phyloP scores from a whole-genome alignment of 2,888 invertebrate genomes.

The Limnephilus lunatus region DNA sequence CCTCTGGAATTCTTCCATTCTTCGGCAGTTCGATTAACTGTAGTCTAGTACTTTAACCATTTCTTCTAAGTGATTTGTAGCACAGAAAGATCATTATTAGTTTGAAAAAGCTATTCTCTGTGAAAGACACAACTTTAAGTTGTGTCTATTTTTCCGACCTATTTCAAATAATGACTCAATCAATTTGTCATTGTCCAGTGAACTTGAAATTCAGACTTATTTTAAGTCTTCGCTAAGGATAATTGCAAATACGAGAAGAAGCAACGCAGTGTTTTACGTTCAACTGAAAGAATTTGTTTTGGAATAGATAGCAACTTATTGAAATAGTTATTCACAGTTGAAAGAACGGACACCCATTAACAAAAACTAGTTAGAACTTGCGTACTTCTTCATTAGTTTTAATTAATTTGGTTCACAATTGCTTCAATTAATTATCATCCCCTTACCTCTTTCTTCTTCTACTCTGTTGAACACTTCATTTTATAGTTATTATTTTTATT shows the following conservation, averaged over 20 bases:
- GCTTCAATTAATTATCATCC: neutral
- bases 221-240: neutral
- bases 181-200: slow-evolving; percentile 41
- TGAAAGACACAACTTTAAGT: neutral
- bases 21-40: neutral
- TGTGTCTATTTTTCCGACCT: slow-evolving; percentile 11
- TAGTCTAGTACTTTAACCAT: neutral
- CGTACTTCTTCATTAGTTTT: neutral
- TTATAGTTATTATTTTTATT: too few species aligned
- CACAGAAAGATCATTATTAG: slow-evolving; percentile 37
- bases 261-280: neutral
- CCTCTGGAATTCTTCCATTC: neutral
- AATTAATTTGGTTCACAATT: neutral
- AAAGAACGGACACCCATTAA: neutral
- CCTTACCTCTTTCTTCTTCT: neutral
- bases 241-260: neutral
- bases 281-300: neutral
- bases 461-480: too few species aligned
- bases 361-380: neutral
- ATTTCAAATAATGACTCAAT: slow-evolving; percentile 36
- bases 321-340: neutral
- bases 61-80: slow-evolving; percentile 28
- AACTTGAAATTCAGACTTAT: neutral
- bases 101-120: slow-evolving; percentile 29
- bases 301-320: neutral